These are phyloP conservation scores for Otolemur crassicaudatus DNA, from an alignment of 2,797 vertebrate species.

Conservation along the genomic window DNA sequence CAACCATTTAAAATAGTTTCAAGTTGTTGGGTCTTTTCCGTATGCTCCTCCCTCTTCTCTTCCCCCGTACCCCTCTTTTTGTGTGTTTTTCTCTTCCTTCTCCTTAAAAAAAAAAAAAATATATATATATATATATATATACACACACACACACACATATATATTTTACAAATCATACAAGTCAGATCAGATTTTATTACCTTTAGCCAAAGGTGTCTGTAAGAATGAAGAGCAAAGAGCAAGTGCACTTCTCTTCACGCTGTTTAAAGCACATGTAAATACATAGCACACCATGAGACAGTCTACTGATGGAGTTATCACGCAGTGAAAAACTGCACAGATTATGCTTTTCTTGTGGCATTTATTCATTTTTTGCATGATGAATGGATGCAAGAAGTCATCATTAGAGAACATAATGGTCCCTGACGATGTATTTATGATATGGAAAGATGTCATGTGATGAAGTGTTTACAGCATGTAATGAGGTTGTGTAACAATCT, in stretches of 20 bases:
- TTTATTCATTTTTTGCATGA: slow-evolving; percentile 75
- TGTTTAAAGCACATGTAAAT: slow-evolving; percentile 9
- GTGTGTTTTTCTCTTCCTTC: neutral
- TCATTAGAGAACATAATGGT: slow-evolving; percentile 73
- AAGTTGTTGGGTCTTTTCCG: neutral
- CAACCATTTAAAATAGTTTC: slow-evolving; percentile 30
- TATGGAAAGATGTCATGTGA: slow-evolving; percentile 77
- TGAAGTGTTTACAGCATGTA: slow-evolving; percentile 85
- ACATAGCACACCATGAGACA: neutral
- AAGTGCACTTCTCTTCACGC: slow-evolving; percentile 12
- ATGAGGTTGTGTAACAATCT: slow-evolving; percentile 81
- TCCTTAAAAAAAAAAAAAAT: neutral
- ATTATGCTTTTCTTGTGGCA: slow-evolving; percentile 33
- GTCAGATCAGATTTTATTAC: slow-evolving; percentile 58
- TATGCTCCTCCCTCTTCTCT: neutral
- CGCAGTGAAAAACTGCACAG: neutral
- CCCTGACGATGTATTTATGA: slow-evolving; percentile 85
- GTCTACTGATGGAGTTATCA: slow-evolving; percentile 26
- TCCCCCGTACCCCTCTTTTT: neutral
- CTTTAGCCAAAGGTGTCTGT: slow-evolving; percentile 33
- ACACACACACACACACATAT: no score
- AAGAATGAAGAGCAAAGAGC: slow-evolving; percentile 61
- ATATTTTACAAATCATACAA: neutral
- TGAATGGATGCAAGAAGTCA: slow-evolving; percentile 77
- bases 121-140: no score